Percentiles rank a stretch among this genome's conserved stretches.
phyloP scores from a whole-genome alignment of 2,797 vertebrate species.

The Tapirus indicus region DNA sequence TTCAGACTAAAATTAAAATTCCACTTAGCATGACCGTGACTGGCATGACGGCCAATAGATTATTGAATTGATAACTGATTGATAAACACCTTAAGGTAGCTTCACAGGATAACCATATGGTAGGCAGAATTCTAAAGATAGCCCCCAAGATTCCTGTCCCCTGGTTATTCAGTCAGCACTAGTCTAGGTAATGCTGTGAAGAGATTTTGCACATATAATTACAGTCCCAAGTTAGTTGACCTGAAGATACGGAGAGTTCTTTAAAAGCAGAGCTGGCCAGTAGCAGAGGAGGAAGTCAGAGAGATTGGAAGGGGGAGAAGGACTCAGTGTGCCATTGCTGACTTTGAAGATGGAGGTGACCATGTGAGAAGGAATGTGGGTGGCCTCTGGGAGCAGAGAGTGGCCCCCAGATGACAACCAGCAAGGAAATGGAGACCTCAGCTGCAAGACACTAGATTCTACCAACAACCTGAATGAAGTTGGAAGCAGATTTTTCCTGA shows the following conservation, averaged over 20 bases:
- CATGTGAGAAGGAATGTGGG: not conserved
- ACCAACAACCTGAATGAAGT: not conserved
- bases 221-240: not conserved
- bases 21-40: not conserved
- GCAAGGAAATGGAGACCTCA: not conserved
- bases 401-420: not conserved
- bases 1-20: conserved; percentile 36
- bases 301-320: not conserved
- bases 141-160: not conserved
- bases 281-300: not conserved
- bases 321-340: not conserved
- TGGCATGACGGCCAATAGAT: not conserved
- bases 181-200: not conserved
- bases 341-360: not conserved
- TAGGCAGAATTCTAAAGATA: conserved; percentile 33
- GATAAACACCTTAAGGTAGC: not conserved
- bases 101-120: not conserved
- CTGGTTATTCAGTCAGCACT: not conserved
- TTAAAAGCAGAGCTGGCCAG: not conserved
- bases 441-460: not conserved
- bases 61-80: not conserved
- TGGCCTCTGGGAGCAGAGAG: not conserved
- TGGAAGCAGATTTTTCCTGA: not conserved
- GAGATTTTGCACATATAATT: not conserved
- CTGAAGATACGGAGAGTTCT: not conserved